Percentiles rank a stretch among this genome's conserved stretches.
Conservation (phyloP, 2,888 invertebrate species). For the Leptopilina myrica region DNA sequence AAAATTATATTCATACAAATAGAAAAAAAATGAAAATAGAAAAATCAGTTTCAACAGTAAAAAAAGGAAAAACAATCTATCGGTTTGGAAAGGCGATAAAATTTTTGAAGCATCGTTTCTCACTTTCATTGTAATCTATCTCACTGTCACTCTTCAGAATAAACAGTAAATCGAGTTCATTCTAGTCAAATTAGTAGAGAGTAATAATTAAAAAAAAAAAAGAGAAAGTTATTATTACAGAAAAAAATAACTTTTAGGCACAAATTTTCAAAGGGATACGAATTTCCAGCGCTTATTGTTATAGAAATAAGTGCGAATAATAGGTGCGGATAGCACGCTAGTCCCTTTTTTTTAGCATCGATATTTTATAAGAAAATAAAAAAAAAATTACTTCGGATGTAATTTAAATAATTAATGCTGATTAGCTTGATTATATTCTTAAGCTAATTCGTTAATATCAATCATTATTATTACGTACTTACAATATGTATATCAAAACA, state of each 20-base stretch:
- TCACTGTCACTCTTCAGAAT: constrained; percentile 36
- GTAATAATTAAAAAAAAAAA: background rate
- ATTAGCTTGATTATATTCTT: constrained; percentile 25
- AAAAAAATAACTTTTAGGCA: constrained; percentile 31
- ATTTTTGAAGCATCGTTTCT: constrained; percentile 22
- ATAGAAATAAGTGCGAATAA: constrained; percentile 49
- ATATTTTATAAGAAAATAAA: constrained; percentile 63
- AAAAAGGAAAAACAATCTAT: background rate
- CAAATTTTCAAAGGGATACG: constrained; percentile 26
- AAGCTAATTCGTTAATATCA: constrained; percentile 29
- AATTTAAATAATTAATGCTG: constrained; percentile 24
- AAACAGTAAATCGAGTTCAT: constrained; percentile 22
- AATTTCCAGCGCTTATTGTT: constrained; percentile 30
- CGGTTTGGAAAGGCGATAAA: constrained; percentile 17
- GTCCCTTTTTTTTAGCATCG: constrained; percentile 62
- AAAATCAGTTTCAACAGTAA: background rate
- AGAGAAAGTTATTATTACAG: background rate
- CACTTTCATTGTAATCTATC: constrained; percentile 39
- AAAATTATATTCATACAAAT: too few relatives aligned
- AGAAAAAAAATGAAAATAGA: background rate
- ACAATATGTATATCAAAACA: constrained; percentile 31
- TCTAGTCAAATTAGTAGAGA: constrained; percentile 31
- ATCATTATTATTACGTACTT: constrained; percentile 19
- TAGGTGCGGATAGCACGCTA: constrained; percentile 60
- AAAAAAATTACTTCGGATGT: constrained; percentile 39